Evolutionary conservation across 2,797 vertebrate genomes (phyloP).

Genomic region (Poeciliopsis turneri): DNA sequence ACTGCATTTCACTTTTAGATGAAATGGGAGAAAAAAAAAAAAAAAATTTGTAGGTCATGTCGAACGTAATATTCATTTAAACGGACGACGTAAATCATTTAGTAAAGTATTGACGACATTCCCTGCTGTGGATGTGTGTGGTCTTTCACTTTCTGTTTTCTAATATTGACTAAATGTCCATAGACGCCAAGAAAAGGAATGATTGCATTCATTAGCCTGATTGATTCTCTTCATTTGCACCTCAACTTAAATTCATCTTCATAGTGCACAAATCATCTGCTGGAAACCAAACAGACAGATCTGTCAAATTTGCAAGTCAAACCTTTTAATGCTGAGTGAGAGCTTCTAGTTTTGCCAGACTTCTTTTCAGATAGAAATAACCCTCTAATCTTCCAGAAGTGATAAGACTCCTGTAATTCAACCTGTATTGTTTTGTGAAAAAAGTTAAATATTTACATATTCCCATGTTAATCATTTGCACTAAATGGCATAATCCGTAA

Average conservation of each 20-base stretch:
- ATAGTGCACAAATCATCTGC: conserved; percentile 31
- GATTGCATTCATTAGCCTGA: conserved; percentile 31
- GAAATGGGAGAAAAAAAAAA: conserved; percentile 12
- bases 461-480: conserved; percentile 37
- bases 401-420: conserved; percentile 21
- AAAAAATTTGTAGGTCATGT: conserved; percentile 24
- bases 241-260: conserved; percentile 35
- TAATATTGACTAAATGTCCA: conserved; percentile 14
- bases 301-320: conserved; percentile 45
- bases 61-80: conserved; percentile 19
- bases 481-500: conserved; percentile 21
- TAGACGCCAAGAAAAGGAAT: background rate
- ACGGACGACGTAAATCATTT: conserved; percentile 3
- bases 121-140: background rate
- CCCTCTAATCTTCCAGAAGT: conserved; percentile 19
- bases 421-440: conserved; percentile 23
- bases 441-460: conserved; percentile 39
- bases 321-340: conserved; percentile 23
- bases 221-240: conserved; percentile 29
- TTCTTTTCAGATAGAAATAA: conserved; percentile 18
- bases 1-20: conserved; percentile 23
- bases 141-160: conserved; percentile 16
- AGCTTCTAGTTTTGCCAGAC: conserved; percentile 33
- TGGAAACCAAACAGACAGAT: conserved; percentile 16
- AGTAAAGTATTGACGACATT: background rate